phyloP scores from a whole-genome alignment of 2,113 vertebrate genomes.

The Centropristis striata region DNA sequence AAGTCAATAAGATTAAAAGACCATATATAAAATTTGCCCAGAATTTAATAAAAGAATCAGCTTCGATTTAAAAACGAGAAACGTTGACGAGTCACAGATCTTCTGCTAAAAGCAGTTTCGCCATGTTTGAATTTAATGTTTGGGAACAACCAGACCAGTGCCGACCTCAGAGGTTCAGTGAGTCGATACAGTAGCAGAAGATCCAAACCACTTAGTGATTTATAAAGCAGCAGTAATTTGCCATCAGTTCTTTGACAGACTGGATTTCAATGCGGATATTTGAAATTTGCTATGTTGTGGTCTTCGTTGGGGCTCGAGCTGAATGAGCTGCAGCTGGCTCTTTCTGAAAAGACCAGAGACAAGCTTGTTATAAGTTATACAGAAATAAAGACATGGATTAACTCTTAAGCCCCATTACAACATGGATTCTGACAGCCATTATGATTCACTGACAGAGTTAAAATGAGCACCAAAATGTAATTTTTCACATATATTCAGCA shows the following conservation, averaged over 20 bases:
- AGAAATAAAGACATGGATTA: neutral
- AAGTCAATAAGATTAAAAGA: neutral
- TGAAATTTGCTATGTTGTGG: neutral
- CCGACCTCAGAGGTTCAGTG: neutral
- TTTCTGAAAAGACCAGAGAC: neutral
- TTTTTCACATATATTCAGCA: neutral
- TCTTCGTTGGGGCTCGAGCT: neutral
- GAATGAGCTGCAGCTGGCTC: slow-evolving; percentile 1
- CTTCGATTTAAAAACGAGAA: neutral
- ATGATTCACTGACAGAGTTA: neutral
- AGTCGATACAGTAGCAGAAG: neutral
- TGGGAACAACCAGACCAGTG: neutral
- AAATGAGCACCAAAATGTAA: neutral
- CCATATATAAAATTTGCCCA: too few species aligned
- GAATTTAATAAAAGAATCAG: neutral
- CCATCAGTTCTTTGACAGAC: slow-evolving; percentile 11
- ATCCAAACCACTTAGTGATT: slow-evolving; percentile 13
- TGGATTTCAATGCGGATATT: neutral
- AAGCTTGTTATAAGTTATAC: neutral
- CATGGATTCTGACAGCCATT: neutral
- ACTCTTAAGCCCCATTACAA: neutral
- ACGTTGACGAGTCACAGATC: neutral
- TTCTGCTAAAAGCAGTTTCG: slow-evolving; percentile 4
- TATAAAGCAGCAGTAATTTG: slow-evolving; percentile 8
- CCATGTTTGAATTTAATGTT: slow-evolving; percentile 30